Conservation (phyloP, 2,797 vertebrate species). For the Muscicapa comitata region DNA sequence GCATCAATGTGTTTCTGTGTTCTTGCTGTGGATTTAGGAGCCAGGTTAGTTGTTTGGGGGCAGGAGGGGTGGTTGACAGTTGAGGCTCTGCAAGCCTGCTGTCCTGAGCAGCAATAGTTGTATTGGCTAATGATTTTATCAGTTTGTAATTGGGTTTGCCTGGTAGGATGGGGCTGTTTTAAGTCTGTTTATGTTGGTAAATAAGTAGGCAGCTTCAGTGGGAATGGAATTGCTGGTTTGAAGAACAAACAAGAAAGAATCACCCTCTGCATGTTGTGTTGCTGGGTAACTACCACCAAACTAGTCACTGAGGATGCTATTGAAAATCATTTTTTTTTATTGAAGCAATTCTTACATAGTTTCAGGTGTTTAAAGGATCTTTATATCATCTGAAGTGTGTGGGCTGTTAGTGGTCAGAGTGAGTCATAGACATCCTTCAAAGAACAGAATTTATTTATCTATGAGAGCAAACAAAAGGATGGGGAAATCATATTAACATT, state of each 20-base stretch:
- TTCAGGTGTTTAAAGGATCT: neutral
- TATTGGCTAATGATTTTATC: neutral
- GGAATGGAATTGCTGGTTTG: neutral
- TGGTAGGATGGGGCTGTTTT: neutral
- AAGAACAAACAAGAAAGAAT: neutral
- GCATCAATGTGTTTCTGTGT: neutral
- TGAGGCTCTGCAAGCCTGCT: neutral
- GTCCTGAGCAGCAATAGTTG: neutral
- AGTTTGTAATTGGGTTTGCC: accelerated
- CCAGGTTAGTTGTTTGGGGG: neutral
- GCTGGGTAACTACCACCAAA: neutral
- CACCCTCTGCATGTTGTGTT: neutral
- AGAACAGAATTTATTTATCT: neutral
- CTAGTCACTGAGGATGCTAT: neutral
- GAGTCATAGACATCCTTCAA: neutral
- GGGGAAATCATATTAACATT: neutral
- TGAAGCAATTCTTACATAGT: neutral
- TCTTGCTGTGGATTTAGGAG: neutral
- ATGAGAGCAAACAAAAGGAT: neutral
- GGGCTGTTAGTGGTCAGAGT: neutral
- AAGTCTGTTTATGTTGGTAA: neutral
- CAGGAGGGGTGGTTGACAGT: neutral
- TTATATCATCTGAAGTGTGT: neutral
- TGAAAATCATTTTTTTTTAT: neutral
- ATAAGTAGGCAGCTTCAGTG: neutral